A percentile compares a stretch with the other conserved stretches of the same genome.
Evolutionary conservation across 2,797 vertebrate species (phyloP).

Genomic region (Enoplosus armatus): DNA sequence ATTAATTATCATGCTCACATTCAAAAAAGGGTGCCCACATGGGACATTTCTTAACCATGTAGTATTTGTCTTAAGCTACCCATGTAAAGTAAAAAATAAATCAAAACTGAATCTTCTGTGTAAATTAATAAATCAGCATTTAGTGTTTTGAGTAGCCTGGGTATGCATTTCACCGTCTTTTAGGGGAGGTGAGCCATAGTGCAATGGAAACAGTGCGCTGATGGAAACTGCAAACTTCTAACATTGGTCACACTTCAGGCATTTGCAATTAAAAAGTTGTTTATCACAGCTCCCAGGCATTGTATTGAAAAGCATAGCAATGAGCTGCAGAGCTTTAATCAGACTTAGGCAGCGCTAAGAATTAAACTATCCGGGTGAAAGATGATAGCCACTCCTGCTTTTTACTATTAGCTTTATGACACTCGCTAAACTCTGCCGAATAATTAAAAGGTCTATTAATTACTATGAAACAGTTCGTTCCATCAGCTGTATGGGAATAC

Average conservation of each 20-base stretch:
- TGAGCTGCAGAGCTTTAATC: conserved; percentile 71
- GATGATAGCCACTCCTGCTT: conserved; percentile 62
- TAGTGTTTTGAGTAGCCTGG: conserved; percentile 28
- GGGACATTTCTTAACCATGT: not conserved
- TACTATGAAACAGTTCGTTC: conserved; percentile 32
- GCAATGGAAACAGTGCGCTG: conserved; percentile 42
- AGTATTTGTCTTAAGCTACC: not conserved
- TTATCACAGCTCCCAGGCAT: conserved; percentile 74
- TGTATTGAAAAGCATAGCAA: conserved; percentile 74
- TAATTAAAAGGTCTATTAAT: conserved; percentile 57
- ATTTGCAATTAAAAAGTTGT: conserved; percentile 81
- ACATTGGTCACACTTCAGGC: conserved; percentile 78
- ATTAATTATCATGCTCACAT: conserved; percentile 14
- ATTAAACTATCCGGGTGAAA: conserved; percentile 64
- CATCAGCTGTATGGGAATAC: conserved; percentile 15
- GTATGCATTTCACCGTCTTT: conserved; percentile 53
- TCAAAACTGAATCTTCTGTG: not conserved
- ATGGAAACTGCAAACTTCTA: conserved; percentile 71
- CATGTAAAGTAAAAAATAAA: not conserved
- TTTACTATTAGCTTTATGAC: conserved; percentile 55
- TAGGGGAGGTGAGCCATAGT: conserved; percentile 43
- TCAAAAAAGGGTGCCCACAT: not conserved
- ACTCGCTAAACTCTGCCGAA: conserved; percentile 36
- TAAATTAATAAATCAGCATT: conserved; percentile 28
- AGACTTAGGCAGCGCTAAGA: conserved; percentile 55